These are phyloP conservation scores for Diabrotica balteata DNA, from an alignment of 2,888 invertebrate species.

Conservation along the genomic window DNA sequence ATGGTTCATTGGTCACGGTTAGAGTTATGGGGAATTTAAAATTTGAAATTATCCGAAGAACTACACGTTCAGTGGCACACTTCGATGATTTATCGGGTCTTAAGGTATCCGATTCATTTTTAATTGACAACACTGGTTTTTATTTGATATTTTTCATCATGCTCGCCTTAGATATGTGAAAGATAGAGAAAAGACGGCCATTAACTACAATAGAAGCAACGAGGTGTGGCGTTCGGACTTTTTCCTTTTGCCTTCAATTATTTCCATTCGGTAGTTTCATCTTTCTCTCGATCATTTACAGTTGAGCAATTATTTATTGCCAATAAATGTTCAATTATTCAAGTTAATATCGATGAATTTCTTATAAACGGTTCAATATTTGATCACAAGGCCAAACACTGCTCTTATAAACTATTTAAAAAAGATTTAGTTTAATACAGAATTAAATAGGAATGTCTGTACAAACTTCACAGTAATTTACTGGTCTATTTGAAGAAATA, in stretches of 20 bases:
- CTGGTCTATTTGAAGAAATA: too few species aligned
- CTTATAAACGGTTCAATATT: too few species aligned
- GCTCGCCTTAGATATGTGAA: constrained; percentile 17
- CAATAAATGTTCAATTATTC: background rate
- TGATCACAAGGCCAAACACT: too few species aligned
- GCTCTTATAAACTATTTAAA: too few species aligned
- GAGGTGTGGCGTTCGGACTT: constrained; percentile 15
- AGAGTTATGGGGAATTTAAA: constrained; percentile 45
- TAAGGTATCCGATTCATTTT: constrained; percentile 20
- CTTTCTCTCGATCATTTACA: background rate
- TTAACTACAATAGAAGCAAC: constrained; percentile 14
- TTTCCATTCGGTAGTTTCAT: constrained; percentile 9
- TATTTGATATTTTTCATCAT: constrained; percentile 14
- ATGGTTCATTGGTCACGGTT: constrained; percentile 49
- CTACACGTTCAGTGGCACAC: constrained; percentile 34
- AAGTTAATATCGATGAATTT: too few species aligned
- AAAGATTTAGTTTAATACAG: too few species aligned
- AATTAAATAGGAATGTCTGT: too few species aligned
- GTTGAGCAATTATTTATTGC: constrained; percentile 5
- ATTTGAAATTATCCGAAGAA: constrained; percentile 47
- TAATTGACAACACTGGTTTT: constrained; percentile 20
- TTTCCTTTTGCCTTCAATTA: constrained; percentile 11
- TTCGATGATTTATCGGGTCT: constrained; percentile 27
- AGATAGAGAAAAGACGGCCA: constrained; percentile 9
- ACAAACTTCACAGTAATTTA: too few species aligned